Base-by-base conservation (phyloP, 2,888 invertebrate species). In the Tetheella fluctuosa region DNA sequence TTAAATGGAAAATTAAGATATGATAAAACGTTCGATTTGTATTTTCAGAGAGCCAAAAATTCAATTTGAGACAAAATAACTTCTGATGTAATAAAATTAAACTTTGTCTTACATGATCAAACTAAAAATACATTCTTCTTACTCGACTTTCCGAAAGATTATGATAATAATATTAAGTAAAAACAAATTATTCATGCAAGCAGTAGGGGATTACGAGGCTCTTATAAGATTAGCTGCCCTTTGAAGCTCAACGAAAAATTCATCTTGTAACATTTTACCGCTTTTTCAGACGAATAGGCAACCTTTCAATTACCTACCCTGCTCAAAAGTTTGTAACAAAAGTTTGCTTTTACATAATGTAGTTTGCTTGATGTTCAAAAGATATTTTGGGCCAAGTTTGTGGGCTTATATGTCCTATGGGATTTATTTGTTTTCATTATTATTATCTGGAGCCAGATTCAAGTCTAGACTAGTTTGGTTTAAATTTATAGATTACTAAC, bases 221-320 rank as follows among this genome's bases (percentile, higher is more conserved):
- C 70, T 74, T 71, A 75, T 65, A 64, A 74, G 73, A 79, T 79
- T 69, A 75, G 62, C 60, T 42, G 66, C 59, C 67, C 72, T 77
- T 81, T 75, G 77, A 77, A 62, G 66, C 67, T 23, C 59, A 48
- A 48, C 69, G 69, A 61, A 71, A 76, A 79, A 74, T 71, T 77
- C 67, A 70, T 74, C 67, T 64, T 58, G 69, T 71, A 70, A 71
- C 64, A 55, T 75, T 78, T 72, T 64, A 64, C 73, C 68, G 69
- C 58, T 62, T 62, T 70, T 71, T 64, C 69, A 67, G 62, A 62
- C 60, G 73, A 63, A 65, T 75, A 73, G 70, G 66, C 74, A 77
- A 70, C 66, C 66, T 77, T 83, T 81, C 75, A 77, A 80, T 81
- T 79, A 80, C 42, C 20, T 39, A 80, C 42, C 20, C 42, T 54